Percentiles rank a stretch among this genome's conserved stretches.
phyloP scores from a whole-genome alignment of 1,140 invertebrate species.

The Chironomus tepperi region DNA sequence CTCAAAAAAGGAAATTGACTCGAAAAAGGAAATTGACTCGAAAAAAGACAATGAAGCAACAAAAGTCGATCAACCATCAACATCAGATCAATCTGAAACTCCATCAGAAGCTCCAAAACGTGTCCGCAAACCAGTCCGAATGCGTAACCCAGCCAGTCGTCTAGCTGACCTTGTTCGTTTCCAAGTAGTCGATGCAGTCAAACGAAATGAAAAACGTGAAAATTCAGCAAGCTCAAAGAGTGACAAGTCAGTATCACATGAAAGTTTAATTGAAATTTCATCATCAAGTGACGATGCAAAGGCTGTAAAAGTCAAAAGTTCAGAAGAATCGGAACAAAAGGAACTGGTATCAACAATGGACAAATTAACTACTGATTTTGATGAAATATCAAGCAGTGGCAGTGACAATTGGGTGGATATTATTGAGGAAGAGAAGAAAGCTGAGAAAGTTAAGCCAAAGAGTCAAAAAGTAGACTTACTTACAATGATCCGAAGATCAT shows the following conservation, averaged over 20 bases:
- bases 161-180: background rate
- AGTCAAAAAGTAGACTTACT: background rate
- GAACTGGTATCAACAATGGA: too few relatives aligned
- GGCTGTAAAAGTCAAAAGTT: too few relatives aligned
- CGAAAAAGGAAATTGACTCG: too few relatives aligned
- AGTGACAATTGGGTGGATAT: background rate
- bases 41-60: too few relatives aligned
- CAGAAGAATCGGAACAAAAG: too few relatives aligned
- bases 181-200: background rate
- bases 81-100: too few relatives aligned
- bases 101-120: background rate
- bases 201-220: background rate
- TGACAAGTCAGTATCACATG: background rate
- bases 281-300: background rate
- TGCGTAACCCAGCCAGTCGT: background rate
- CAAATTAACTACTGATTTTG: background rate
- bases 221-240: background rate
- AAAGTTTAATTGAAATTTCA: slow-evolving; percentile 4
- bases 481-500: background rate
- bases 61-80: too few relatives aligned
- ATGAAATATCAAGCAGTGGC: background rate
- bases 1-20: too few relatives aligned
- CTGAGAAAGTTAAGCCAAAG: background rate
- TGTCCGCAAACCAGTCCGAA: background rate
- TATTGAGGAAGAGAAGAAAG: background rate